Base-by-base conservation (phyloP, 2,113 vertebrate genomes). In the Melozone crissalis region DNA sequence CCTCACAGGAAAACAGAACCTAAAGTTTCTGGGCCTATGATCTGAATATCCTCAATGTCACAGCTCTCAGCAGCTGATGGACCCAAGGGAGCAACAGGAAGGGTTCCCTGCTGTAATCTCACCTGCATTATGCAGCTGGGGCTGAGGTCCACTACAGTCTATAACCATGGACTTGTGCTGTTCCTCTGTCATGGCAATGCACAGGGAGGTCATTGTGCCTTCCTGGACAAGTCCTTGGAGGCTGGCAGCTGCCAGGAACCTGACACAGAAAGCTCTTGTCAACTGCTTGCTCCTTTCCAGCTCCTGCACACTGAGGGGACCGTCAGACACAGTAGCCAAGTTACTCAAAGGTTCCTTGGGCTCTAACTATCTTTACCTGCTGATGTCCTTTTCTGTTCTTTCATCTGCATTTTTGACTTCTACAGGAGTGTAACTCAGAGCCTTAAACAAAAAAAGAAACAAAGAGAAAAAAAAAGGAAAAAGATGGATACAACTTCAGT, bases 171-270 rank as follows among this genome's bases (percentile, higher is more conserved):
- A 95, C 67, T 97, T 97, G 46, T 95, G 98, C 22, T 97, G 97
- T 14, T 98, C 98, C 87, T 99, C 99, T 0, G 98, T 98, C 94
- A 99, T 96, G 58, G 98, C 98, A 59, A 98, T 98, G 66, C 98
- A 99, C 93, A 99, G 96, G 35, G 99, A 99, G 2, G 99, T 97
- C 91, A 98, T 98, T 8, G 98, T 98, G 73, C 98, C 99, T 87
- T 99, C 99, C 46, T 99, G 99, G 72, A 99, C 98, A 24, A 99
- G 98, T 54, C 99, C 99, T 94, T 99, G 99, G 85, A 99, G 98
- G 95, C 99, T 98, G 91, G 99, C 99, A 69, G 98, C 98, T 95
- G 98, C 99, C 91, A 99, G 98, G 96, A 99, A 99, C 98, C 99
- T 99, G 92, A 31, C 75, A 95, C 19, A 95, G 49, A 92, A 46